Percentiles rank a stretch among this genome's conserved stretches.
phyloP scores from a whole-genome alignment of 2,888 invertebrate genomes.

The Prosapia bicincta region DNA sequence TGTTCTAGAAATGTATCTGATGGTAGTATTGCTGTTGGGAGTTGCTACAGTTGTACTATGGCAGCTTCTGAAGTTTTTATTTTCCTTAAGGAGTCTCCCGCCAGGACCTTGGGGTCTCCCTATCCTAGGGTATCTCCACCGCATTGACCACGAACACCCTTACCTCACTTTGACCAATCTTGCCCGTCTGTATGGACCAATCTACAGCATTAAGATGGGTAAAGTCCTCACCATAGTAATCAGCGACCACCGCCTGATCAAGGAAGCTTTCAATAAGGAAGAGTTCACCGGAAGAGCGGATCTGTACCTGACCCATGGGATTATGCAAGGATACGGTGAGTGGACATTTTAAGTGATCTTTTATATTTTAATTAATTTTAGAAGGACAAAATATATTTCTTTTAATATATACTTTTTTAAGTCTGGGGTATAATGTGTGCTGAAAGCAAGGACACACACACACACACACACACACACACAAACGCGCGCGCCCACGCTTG shows the following conservation, averaged over 20 bases:
- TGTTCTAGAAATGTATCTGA: no score
- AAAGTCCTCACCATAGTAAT: slow-evolving; percentile 67
- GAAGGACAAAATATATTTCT: no score
- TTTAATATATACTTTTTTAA: no score
- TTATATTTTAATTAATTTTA: no score
- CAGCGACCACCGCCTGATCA: slow-evolving; percentile 67
- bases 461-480: no score
- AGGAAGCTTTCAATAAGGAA: slow-evolving; percentile 69
- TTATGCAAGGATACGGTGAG: slow-evolving; percentile 85
- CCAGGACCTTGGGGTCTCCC: slow-evolving; percentile 81
- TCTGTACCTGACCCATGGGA: slow-evolving; percentile 78
- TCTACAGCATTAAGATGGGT: slow-evolving; percentile 73
- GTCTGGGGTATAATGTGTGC: no score
- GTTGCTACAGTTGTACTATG: background rate
- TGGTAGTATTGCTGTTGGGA: background rate
- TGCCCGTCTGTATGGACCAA: slow-evolving; percentile 64
- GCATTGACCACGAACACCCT: slow-evolving; percentile 64
- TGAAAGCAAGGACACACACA: no score
- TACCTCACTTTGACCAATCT: slow-evolving; percentile 66
- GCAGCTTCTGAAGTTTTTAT: background rate
- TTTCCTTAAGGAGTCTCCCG: slow-evolving; percentile 49
- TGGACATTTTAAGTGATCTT: no score
- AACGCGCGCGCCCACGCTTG: no score
- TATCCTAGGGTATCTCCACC: slow-evolving; percentile 73
- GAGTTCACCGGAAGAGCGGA: slow-evolving; percentile 74